Evolutionary conservation across 2,888 invertebrate genomes (phyloP), one percentile per base, ranked within the genome.

Genomic region (Chymomyza caudatula): DNA sequence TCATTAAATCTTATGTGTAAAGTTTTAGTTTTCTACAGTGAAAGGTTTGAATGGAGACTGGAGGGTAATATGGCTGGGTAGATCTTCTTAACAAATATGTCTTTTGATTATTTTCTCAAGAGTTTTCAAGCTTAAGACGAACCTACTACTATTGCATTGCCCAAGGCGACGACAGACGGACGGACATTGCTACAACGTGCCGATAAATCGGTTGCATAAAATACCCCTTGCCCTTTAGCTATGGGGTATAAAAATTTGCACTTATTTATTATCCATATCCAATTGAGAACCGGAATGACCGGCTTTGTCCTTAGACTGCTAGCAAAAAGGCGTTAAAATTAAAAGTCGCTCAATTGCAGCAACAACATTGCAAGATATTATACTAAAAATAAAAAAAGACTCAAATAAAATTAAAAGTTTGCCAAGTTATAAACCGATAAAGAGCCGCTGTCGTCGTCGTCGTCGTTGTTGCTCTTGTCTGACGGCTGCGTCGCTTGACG

Each of bases 391-490:
- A 65, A 64, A 57, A 62, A 19, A 43, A 19, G 53, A 78, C 76
- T 79, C 83, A 87, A 80, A 84, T 85, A 82, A 82, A 82, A 82
- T 86, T 87, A 82, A 82, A 82, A 82, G 87, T 82, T 82, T 82
- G 75, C 86, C 87, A 86, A 82, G 82, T 87, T 87, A 82, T 82
- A 82, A 82, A 82, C 82, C 87, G 82, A 82, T 82, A 82, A 82
- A 82, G 54, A 17, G 86, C 80, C 82, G 85, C 86, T 85, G 86
- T 85, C 80, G 83, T 77, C 77, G 77, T 65, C 74, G 79, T 73
- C 76, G 70, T 37, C 59, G 23, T 23, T 52, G 42, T 67, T 37
- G 37, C 65, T 60, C 78, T 78, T 77, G 84, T 77, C 80, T 60
- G 23, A 22, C 58, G 58, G 11, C 60, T 37, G 20, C 19, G 22